These are phyloP conservation scores for Yasuhikotakia modesta DNA, from an alignment of 2,797 vertebrate species.

Conservation along the genomic window DNA sequence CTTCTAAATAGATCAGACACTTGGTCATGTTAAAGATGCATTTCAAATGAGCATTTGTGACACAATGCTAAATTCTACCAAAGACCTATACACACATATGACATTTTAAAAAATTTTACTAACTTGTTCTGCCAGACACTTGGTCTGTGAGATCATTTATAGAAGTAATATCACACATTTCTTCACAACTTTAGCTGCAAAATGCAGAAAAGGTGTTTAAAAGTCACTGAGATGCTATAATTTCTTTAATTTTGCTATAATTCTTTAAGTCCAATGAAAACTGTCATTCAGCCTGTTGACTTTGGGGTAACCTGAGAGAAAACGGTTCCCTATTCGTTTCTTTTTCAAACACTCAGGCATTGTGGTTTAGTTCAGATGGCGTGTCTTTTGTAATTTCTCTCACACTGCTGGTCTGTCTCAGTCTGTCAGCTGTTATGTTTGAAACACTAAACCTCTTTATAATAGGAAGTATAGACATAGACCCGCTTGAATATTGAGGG, in stretches of 20 bases:
- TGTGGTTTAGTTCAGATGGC: constrained; percentile 9
- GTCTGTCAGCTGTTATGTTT: constrained; percentile 7
- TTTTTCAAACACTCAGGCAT: constrained; percentile 7
- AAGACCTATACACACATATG: too few species aligned
- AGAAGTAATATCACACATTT: too few species aligned
- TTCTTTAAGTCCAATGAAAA: constrained; percentile 23
- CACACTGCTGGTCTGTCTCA: neutral
- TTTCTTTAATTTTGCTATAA: too few species aligned
- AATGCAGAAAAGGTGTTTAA: neutral
- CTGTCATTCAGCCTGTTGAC: constrained; percentile 26
- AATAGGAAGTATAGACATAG: neutral
- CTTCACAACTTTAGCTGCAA: too few species aligned
- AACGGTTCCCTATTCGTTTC: constrained; percentile 18
- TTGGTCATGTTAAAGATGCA: too few species aligned
- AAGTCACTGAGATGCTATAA: neutral
- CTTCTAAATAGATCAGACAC: too few species aligned
- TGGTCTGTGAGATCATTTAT: too few species aligned
- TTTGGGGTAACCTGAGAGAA: constrained; percentile 23
- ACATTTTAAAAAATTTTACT: too few species aligned
- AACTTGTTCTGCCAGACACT: too few species aligned
- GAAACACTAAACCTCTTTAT: constrained; percentile 24
- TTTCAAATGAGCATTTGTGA: too few species aligned
- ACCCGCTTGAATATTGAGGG: neutral
- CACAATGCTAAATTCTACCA: too few species aligned
- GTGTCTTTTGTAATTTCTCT: neutral